A percentile compares a stretch with the other conserved stretches of the same genome.
These are phyloP conservation scores for Phenganax subtilis DNA, from an alignment of 92 coral and sea anemone species.

Conservation along the genomic window DNA sequence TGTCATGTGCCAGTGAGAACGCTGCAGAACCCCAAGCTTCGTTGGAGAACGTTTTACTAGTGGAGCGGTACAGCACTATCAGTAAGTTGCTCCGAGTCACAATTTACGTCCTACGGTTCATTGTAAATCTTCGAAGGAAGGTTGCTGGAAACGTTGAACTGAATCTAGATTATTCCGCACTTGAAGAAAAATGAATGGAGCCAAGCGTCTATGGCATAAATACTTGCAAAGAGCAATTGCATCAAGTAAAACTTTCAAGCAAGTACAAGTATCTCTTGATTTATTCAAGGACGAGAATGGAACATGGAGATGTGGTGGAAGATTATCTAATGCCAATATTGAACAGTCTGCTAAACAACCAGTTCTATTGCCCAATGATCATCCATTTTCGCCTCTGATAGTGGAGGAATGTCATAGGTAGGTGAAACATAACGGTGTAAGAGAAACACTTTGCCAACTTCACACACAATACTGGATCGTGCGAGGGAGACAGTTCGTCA, in stretches of 20 bases:
- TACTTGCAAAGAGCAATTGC: background rate
- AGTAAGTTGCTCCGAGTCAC: slow-evolving; percentile 46
- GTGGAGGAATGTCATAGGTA: background rate
- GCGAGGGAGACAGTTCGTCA: background rate
- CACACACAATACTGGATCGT: background rate
- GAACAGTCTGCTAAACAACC: background rate
- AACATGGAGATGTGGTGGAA: slow-evolving; percentile 1
- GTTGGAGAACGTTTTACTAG: background rate
- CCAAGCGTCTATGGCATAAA: background rate
- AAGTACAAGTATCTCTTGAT: background rate
- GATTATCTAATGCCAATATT: background rate
- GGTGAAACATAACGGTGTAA: background rate
- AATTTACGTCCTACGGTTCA: slow-evolving; percentile 42
- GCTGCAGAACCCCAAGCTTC: background rate
- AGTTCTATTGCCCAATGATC: background rate
- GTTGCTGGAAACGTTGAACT: slow-evolving; percentile 20
- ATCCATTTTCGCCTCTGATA: background rate
- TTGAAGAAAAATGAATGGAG: slow-evolving; percentile 39
- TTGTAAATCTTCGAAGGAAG: slow-evolving; percentile 17
- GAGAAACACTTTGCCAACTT: background rate
- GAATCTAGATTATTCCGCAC: background rate
- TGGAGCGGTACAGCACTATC: slow-evolving; percentile 35
- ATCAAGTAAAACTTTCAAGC: background rate
- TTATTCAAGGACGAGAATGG: background rate
- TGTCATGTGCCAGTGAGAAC: slow-evolving; percentile 2